These are phyloP conservation scores for Pycnonotus jocosus DNA, from an alignment of 2,113 vertebrate species.

Conservation along the genomic window DNA sequence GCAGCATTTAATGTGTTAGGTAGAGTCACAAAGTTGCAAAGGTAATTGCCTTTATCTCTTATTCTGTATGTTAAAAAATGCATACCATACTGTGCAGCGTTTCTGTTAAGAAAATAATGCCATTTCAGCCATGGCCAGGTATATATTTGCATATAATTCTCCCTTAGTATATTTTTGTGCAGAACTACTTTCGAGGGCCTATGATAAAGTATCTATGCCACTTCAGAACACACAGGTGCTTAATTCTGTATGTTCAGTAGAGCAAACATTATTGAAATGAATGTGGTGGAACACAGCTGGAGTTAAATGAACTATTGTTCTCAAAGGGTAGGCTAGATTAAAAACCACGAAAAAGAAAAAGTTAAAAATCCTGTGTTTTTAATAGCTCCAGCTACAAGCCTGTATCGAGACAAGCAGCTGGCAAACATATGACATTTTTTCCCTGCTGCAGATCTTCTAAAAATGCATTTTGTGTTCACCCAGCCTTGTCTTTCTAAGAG, in stretches of 20 bases:
- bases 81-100: not conserved
- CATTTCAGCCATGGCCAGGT: not conserved
- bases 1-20: not conserved
- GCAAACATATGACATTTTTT: conserved; percentile 18
- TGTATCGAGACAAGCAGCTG: conserved; percentile 11
- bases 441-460: not conserved
- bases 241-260: conserved; percentile 47
- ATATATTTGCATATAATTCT: not conserved
- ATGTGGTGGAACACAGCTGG: conserved; percentile 47
- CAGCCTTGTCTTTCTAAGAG: conserved; percentile 5
- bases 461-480: conserved; percentile 15
- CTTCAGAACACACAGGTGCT: conserved; percentile 44
- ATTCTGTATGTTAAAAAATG: not conserved
- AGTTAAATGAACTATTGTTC: conserved; percentile 57
- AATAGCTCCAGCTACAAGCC: not conserved
- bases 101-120: not conserved
- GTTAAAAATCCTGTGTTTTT: not conserved
- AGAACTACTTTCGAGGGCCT: not conserved
- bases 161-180: not conserved
- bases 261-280: conserved; percentile 48
- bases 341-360: not conserved
- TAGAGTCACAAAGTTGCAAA: not conserved
- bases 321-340: conserved; percentile 30
- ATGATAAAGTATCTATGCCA: conserved; percentile 35
- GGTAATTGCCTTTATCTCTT: not conserved